Base-by-base conservation (phyloP, 2,113 vertebrate genomes). In the Taurulus bubalis region DNA sequence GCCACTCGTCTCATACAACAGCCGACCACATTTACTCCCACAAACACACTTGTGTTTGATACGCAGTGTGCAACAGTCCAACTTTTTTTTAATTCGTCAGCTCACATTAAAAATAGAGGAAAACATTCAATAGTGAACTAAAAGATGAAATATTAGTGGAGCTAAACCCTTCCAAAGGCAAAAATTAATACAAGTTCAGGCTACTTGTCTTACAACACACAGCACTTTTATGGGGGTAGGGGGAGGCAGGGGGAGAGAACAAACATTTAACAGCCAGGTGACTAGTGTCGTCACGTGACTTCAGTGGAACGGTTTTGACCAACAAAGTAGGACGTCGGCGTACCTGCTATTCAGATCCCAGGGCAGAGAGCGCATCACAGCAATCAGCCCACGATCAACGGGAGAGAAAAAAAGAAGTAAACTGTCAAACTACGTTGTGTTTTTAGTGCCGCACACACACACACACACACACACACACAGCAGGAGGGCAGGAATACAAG, bases 91-190 rank as follows among this genome's bases (percentile, higher is more conserved):
- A 42, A 42, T 42, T 42, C 40, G 55, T 75, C 77, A 76, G 66
- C 87, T 89, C 88, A 88, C 87, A 86, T 84, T 85, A 64, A 84
- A 87, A 90, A 75, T 8, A 16, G n/a, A 81, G 77, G 53, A 73
- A 85, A 90, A 88, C 69, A 86, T 90, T 92, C 85, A 77, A 85
- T 34, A 81, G 76, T 82, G 74, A 90, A 83, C 69, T 91, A 80
- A 87, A 88, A 87, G 63, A 83, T 66, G 49, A 89, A 80, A 71
- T 60, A 80, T 85, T 84, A 87, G 89, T 87, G 69, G 74, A 89
- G 68, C 73, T 76, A 93, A 86, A 89, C 87, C 79, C 60, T 66
- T 82, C 69, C 68, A 79, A 91, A 80, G 73, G 67, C 76, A 82
- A 76, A 89, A 77, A 78, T 65, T 7, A 60, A 80, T 77, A 87